A percentile compares a stretch with the other conserved stretches of the same genome.
phyloP scores from a whole-genome alignment of 2,888 invertebrate genomes.

The Cantharis lateralis region DNA sequence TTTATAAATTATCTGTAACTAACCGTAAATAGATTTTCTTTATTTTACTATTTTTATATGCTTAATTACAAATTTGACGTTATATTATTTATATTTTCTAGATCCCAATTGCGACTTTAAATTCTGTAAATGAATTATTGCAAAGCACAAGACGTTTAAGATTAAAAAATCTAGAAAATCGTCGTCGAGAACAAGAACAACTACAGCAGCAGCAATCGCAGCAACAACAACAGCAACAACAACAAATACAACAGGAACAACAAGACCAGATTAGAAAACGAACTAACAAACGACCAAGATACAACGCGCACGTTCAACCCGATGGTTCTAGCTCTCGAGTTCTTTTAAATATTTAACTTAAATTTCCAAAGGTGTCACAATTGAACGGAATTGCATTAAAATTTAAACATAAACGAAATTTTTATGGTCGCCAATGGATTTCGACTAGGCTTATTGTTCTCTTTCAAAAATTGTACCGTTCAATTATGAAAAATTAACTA shows the following conservation, averaged over 20 bases:
- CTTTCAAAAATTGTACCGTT: not conserved
- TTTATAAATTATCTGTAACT: not conserved
- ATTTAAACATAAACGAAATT: not conserved
- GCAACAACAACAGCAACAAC: not conserved
- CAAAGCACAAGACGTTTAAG: conserved; percentile 47
- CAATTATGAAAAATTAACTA: not conserved
- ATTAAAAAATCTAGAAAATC: conserved; percentile 6
- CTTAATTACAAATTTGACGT: not conserved
- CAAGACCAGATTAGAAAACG: not conserved
- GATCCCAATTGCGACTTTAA: conserved; percentile 52
- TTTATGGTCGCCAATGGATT: not conserved
- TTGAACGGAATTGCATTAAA: not conserved
- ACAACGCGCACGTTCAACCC: conserved; percentile 26
- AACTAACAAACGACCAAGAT: conserved; percentile 9
- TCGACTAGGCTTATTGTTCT: too few relatives aligned
- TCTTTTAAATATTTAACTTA: conserved; percentile 24
- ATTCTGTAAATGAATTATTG: conserved; percentile 50
- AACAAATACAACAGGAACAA: not conserved
- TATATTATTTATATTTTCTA: conserved; percentile 37
- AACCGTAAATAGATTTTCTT: not conserved
- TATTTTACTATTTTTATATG: not conserved
- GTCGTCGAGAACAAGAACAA: not conserved
- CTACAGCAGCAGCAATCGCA: not conserved
- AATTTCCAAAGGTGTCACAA: not conserved
- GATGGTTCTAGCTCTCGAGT: conserved; percentile 39